Percentiles rank a stretch among this genome's conserved stretches.
These are phyloP conservation scores for Lophochroa leadbeateri DNA, from an alignment of 2,113 vertebrate genomes.

Conservation along the genomic window DNA sequence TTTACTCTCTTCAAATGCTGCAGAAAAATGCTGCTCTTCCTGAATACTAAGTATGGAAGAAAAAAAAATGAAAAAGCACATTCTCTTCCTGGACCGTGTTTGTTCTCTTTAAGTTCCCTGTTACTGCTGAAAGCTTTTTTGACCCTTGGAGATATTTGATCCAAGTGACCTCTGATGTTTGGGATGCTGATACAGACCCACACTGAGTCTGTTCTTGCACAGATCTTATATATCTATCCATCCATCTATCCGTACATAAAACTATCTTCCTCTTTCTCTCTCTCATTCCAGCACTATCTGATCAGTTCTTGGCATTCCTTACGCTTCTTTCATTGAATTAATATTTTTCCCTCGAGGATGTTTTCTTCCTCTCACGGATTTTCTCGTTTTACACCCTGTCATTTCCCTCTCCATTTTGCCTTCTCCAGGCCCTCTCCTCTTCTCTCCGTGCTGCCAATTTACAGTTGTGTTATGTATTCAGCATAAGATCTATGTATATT, in stretches of 20 bases:
- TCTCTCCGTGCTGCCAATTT: not conserved
- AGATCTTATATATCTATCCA: not conserved
- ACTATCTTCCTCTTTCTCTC: not conserved
- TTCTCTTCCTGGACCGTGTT: not conserved
- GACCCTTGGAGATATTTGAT: not conserved
- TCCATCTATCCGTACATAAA: not conserved
- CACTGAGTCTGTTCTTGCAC: not conserved
- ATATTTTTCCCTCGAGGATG: not conserved
- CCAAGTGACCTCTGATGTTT: not conserved
- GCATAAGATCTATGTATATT: not conserved
- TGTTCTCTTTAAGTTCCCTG: not conserved
- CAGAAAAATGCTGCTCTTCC: conserved; percentile 21
- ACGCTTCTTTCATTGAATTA: not conserved
- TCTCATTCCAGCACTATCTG: conserved; percentile 20
- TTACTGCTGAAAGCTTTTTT: not conserved
- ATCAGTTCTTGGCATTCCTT: conserved; percentile 21
- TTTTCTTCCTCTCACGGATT: not conserved
- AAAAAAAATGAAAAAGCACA: accelerated
- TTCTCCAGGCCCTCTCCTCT: not conserved
- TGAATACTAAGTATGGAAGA: not conserved
- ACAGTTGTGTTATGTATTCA: not conserved
- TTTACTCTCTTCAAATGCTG: conserved; percentile 14
- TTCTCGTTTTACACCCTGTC: conserved; percentile 23
- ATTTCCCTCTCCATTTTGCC: not conserved
- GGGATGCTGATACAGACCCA: not conserved